Conservation (phyloP, 2,888 invertebrate genomes). For the Microctonus brassicae region DNA sequence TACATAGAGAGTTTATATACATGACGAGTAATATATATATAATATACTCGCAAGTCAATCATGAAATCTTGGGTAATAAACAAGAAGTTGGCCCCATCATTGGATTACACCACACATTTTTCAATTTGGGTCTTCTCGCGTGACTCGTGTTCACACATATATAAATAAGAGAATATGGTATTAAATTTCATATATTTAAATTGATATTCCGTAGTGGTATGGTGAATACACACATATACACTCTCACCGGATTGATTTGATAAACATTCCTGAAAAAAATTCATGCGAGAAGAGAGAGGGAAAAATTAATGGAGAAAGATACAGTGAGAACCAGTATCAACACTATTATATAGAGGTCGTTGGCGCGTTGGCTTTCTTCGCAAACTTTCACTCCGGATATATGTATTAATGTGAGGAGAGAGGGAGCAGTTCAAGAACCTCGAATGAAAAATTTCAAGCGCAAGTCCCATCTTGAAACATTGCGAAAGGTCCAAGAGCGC, state of each 20-base stretch:
- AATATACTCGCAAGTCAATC: not conserved
- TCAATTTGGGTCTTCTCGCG: constrained; percentile 13
- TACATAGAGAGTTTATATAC: not conserved
- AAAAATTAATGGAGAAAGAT: constrained; percentile 40
- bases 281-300: constrained; percentile 45
- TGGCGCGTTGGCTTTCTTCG: constrained; percentile 61
- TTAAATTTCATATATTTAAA: constrained; percentile 10
- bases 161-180: not conserved
- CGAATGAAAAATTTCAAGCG: constrained; percentile 40
- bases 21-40: not conserved
- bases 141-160: constrained; percentile 3
- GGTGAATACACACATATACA: no score
- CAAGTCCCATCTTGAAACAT: constrained; percentile 28
- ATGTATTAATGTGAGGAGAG: no score
- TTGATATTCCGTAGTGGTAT: constrained; percentile 22
- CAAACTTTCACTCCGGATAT: constrained; percentile 62
- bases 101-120: constrained; percentile 19
- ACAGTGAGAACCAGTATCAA: constrained; percentile 37
- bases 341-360: constrained; percentile 24
- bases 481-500: constrained; percentile 38
- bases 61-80: constrained; percentile 17
- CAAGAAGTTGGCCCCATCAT: constrained; percentile 23
- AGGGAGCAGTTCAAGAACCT: constrained; percentile 49
- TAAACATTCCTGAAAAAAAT: constrained; percentile 47
- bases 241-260: constrained; percentile 59